Base-by-base conservation (phyloP, 2,113 vertebrate genomes). In the Ascaphus truei region DNA sequence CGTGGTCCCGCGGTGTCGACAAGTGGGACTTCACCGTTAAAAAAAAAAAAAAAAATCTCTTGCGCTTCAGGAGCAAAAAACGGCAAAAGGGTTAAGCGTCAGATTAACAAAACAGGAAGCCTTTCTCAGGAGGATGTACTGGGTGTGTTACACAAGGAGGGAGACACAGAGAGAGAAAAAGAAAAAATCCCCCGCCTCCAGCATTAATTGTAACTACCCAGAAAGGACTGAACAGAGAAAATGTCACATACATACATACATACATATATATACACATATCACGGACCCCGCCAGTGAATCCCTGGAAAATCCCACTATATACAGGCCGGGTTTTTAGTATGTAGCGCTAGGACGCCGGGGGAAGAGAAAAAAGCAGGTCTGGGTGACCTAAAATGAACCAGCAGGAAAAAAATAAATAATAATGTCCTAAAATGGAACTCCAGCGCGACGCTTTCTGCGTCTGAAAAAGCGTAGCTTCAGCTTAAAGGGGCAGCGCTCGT, bases 341-440 rank as follows among this genome's bases (percentile, higher is more conserved):
- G 33, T 45, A 29, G 7, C 39, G 5, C 53, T 36, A n/a, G n/a
- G 18, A 34, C 30, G 16, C 27, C 30, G 11, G 27, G 16, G 41
- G 2, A 9, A 4, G 53, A 8, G 5, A 34, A 52, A 22, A 2
- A 29, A 26, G 5, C 5, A 18, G 26, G 11, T 34, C 27, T 27
- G 16, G 31, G 10, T 71, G 67, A 71, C 67, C 67, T 61, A 41
- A 61, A 52, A 71, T 53, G 56, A 61, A 71, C 56, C 20, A 57
- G 25, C 33, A 23, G 6, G 31, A 10, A 20, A 61, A 61, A 61
- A 45, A 11, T n/a, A n/a, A n/a, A n/a, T n/a, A n/a, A 41, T 18
- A 45, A 18, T 45, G 41, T 7, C 33, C 65, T 23, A 59, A 68
- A 59, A 68, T 36, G 66, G 55, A 50, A 71, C 27, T 41, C 13